These are phyloP conservation scores for Entomobrya multifasciata DNA, from an alignment of 2,888 invertebrate genomes.

Conservation along the genomic window DNA sequence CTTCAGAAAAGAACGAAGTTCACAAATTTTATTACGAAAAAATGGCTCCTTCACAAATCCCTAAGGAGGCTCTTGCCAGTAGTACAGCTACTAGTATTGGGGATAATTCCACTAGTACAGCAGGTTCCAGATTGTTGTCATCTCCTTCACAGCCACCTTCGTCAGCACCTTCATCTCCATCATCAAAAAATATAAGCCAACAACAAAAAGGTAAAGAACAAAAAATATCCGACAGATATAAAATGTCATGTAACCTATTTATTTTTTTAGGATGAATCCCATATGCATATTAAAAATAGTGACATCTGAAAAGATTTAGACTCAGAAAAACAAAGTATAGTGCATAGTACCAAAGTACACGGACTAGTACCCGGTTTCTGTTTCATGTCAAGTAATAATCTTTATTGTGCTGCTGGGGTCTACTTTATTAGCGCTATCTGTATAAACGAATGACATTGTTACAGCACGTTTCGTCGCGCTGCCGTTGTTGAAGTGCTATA, in stretches of 20 bases:
- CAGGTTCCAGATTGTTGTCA: constrained; percentile 35
- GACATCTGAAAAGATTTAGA: not conserved
- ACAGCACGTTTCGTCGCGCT: too few relatives aligned
- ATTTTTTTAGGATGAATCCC: not conserved
- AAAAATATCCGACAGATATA: too few relatives aligned
- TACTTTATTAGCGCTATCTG: not conserved
- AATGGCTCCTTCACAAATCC: constrained; percentile 51
- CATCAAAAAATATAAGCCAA: not conserved
- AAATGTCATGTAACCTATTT: not conserved
- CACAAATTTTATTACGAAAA: constrained; percentile 3
- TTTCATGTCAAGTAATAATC: constrained; percentile 49
- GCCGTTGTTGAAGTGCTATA: not conserved
- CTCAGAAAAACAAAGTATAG: too few relatives aligned
- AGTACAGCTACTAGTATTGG: not conserved
- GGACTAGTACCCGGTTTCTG: constrained; percentile 1
- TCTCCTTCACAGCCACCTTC: constrained; percentile 14
- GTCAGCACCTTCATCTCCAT: constrained; percentile 42
- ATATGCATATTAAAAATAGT: not conserved
- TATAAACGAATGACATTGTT: not conserved
- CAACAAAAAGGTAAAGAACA: constrained; percentile 34
- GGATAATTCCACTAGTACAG: not conserved
- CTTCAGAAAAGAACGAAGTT: not conserved
- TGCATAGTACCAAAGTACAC: too few relatives aligned
- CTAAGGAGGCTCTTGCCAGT: not conserved
- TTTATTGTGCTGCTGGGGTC: constrained; percentile 44